These are phyloP conservation scores for Trichonephila clavata DNA, from an alignment of 1,140 invertebrate species.

Conservation along the genomic window DNA sequence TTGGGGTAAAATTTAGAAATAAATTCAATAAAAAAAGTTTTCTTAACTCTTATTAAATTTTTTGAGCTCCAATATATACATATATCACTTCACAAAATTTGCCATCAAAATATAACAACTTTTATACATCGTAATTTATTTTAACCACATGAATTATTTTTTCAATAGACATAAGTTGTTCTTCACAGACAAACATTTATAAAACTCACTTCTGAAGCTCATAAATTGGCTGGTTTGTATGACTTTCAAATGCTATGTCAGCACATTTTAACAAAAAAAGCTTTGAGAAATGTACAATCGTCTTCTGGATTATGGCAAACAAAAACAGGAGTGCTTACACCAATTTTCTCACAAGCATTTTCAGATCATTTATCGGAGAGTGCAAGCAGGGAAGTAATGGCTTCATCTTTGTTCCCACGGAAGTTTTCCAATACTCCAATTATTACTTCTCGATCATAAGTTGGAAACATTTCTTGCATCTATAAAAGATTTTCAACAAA, in stretches of 20 bases:
- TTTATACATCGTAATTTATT: background rate
- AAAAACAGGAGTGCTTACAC: background rate
- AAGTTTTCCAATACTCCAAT: conserved; percentile 44
- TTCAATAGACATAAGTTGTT: background rate
- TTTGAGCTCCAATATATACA: too few relatives aligned
- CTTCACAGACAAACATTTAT: background rate
- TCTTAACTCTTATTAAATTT: too few relatives aligned
- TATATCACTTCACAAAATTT: background rate
- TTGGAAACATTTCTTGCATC: conserved; percentile 71
- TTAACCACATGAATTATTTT: background rate
- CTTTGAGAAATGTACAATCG: background rate
- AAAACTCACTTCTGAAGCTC: conserved; percentile 10
- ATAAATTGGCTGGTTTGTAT: conserved; percentile 17
- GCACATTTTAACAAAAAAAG: background rate
- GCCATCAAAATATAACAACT: background rate
- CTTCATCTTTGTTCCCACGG: conserved; percentile 70
- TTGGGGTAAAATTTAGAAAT: too few relatives aligned
- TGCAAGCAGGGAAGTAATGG: conserved; percentile 34
- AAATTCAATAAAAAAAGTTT: too few relatives aligned
- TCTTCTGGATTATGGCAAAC: background rate
- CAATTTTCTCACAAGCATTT: background rate
- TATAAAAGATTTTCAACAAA: background rate
- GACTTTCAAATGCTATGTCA: background rate
- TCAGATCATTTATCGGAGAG: conserved; percentile 53
- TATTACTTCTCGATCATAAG: conserved; percentile 63